Evolutionary conservation across 2,888 invertebrate species (phyloP), one percentile per base, ranked within the genome.

Genomic region (Tryphoninae sp.): DNA sequence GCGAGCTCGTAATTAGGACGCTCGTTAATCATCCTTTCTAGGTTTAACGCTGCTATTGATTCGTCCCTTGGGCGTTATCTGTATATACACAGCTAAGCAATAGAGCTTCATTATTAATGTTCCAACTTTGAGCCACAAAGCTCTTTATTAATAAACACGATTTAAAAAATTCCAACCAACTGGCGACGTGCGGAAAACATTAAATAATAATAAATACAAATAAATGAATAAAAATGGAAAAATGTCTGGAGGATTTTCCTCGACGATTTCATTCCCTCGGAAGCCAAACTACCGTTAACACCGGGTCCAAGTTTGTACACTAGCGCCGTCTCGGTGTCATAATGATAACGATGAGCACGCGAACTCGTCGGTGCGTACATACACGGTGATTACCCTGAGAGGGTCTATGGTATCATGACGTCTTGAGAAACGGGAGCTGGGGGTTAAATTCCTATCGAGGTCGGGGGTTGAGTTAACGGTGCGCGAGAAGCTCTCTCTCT

Each of bases 1-100:
- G 71, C 64, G 61, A 65, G 75, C 67, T 78, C 64, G 65, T 62
- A 84, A 86, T 86, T 86, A 64, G 82, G 73, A 74, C 59, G 59
- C 77, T 82, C 77, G 80, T 82, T 77, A 73, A 77, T 82, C 73
- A 77, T 77, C 42, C 68, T 69, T 76, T 49, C 51, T 72, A 33
- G 64, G 22, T 64, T 64, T 73, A 45, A 79, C 76, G 68, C 53
- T 72, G 58, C 58, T 58, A 76, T 72, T 68, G 76, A 79, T 78
- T 67, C 58, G 26, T 16, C 42, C 23, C 55, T 7, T 19, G 26
- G 55, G 8, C n/a, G 40, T 45, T 23, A 19, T 53, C 4, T 64
- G 19, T 6, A 68, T 42, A 23, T 33, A 33, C 33, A 33, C 33
- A 33, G 33, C 2, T 11, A 45, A 2, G 13, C 45, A 45, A 45